phyloP scores from a whole-genome alignment of 2,113 vertebrate species.

The Hyaena hyaena region DNA sequence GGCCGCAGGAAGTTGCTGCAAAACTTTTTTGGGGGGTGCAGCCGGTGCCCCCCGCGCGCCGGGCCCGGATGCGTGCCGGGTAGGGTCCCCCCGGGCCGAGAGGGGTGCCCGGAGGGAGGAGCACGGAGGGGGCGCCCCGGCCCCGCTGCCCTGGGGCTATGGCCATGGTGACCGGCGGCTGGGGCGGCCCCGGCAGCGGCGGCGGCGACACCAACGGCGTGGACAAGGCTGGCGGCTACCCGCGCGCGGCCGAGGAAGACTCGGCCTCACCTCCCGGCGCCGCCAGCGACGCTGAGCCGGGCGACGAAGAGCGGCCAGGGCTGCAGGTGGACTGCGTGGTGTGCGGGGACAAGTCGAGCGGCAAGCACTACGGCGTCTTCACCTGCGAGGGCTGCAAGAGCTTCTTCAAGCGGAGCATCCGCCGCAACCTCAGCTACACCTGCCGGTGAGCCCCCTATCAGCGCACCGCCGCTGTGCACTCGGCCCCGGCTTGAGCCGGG shows the following conservation, averaged over 20 bases:
- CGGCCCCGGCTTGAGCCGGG: background rate
- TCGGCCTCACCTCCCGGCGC: constrained; percentile 93
- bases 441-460: constrained; percentile 89
- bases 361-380: constrained; percentile 96
- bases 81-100: constrained; percentile 53
- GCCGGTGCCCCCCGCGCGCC: constrained; percentile 58
- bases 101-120: constrained; percentile 47
- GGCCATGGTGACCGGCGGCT: constrained; percentile 96
- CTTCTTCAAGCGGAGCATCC: constrained; percentile 96
- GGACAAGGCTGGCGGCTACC: constrained; percentile 86
- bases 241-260: constrained; percentile 88
- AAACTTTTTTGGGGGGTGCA: constrained; percentile 79
- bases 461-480: background rate
- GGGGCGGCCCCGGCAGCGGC: constrained; percentile 94
- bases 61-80: constrained; percentile 62
- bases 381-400: constrained; percentile 98
- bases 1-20: constrained; percentile 80
- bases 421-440: constrained; percentile 95
- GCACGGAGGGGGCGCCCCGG: constrained; percentile 67
- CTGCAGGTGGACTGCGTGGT: constrained; percentile 95
- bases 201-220: constrained; percentile 85
- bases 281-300: constrained; percentile 93
- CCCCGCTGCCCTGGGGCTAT: constrained; percentile 84
- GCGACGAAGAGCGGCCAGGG: constrained; percentile 91
- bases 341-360: constrained; percentile 95